A percentile compares a stretch with the other conserved stretches of the same genome.
These are phyloP conservation scores for Copidosoma floridanum DNA, from an alignment of 1,140 invertebrate species.

Conservation along the genomic window DNA sequence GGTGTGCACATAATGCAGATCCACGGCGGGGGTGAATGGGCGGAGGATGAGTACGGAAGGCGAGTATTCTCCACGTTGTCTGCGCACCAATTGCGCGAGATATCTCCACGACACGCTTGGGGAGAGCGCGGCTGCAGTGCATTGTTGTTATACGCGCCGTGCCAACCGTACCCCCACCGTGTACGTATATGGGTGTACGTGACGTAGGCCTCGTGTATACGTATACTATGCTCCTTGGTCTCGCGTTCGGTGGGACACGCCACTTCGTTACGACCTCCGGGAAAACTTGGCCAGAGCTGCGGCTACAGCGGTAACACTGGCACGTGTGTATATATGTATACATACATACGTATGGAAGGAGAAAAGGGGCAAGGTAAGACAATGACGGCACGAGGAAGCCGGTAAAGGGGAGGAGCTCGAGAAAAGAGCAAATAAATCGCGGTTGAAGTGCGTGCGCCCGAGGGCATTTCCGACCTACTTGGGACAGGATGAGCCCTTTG, in stretches of 20 bases:
- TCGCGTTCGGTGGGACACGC: constrained; percentile 5
- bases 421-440: too few relatives aligned
- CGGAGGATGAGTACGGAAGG: too few relatives aligned
- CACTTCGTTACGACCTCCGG: constrained; percentile 17
- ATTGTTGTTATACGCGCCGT: neutral
- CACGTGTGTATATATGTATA: too few relatives aligned
- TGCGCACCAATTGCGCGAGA: constrained; percentile 14
- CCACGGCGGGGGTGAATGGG: neutral
- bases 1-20: constrained; percentile 6
- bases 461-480: too few relatives aligned
- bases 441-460: too few relatives aligned
- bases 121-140: neutral
- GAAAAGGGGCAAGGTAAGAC: constrained; percentile 7
- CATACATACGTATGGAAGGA: too few relatives aligned
- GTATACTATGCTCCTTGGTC: neutral
- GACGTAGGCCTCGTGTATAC: neutral
- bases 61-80: constrained; percentile 5
- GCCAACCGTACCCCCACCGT: too few relatives aligned
- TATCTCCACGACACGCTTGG: neutral
- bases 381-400: too few relatives aligned
- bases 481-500: too few relatives aligned
- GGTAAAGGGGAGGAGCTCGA: too few relatives aligned
- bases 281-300: constrained; percentile 1
- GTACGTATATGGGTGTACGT: too few relatives aligned
- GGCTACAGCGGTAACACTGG: neutral